Conservation (phyloP, 2,888 invertebrate genomes). For the Drosophila phalerata region DNA sequence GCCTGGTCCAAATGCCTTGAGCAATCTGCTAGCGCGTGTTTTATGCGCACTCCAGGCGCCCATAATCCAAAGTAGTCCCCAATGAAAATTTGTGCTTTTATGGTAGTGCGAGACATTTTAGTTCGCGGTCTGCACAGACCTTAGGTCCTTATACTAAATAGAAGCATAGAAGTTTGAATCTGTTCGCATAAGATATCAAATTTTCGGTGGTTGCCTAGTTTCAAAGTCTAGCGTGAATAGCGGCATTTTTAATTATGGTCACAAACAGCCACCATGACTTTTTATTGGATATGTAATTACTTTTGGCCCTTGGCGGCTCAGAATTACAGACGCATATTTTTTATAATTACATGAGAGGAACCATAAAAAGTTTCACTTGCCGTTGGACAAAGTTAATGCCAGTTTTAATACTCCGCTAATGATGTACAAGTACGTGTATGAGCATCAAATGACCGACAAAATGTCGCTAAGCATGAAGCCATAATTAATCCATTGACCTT, state of each 20-base stretch:
- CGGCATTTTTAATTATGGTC: slow-evolving; percentile 69
- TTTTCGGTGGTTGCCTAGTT: slow-evolving; percentile 20
- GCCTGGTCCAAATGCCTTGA: slow-evolving; percentile 47
- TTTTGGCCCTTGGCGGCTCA: slow-evolving; percentile 46
- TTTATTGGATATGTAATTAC: slow-evolving; percentile 80
- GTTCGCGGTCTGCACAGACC: slow-evolving; percentile 21
- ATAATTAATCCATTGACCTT: slow-evolving; percentile 66
- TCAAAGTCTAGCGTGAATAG: slow-evolving; percentile 29
- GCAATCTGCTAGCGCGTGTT: slow-evolving; percentile 69
- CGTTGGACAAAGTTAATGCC: slow-evolving; percentile 49
- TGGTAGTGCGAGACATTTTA: slow-evolving; percentile 30
- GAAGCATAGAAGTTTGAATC: slow-evolving; percentile 12
- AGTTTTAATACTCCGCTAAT: slow-evolving; percentile 61
- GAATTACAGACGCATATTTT: slow-evolving; percentile 68
- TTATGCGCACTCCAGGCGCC: slow-evolving; percentile 74
- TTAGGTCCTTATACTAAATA: neutral
- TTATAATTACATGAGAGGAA: slow-evolving; percentile 65
- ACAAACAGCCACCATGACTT: slow-evolving; percentile 56
- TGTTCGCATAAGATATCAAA: slow-evolving; percentile 49
- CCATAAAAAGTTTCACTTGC: slow-evolving; percentile 43
- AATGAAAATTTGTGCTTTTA: slow-evolving; percentile 69
- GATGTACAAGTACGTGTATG: slow-evolving; percentile 56
- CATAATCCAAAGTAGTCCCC: slow-evolving; percentile 76
- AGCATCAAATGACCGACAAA: slow-evolving; percentile 54
- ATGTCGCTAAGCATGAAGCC: slow-evolving; percentile 37